phyloP scores from a whole-genome alignment of 2,797 vertebrate species.

The Dipus sagitta region DNA sequence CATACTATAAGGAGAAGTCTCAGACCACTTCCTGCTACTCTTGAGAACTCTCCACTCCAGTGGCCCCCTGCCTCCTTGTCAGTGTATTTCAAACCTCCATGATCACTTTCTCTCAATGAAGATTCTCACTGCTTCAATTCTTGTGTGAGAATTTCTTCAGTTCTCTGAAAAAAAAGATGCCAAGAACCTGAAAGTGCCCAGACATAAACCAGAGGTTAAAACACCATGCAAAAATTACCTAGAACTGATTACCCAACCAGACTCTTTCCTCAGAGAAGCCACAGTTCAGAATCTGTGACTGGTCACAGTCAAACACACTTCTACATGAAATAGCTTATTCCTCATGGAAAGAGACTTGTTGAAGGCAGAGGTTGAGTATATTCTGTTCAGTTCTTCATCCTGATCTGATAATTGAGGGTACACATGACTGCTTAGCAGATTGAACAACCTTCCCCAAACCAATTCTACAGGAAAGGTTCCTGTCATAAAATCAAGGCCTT shows the following conservation, averaged over 20 bases:
- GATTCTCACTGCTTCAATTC: too few relatives aligned
- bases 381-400: neutral
- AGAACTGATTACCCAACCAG: neutral
- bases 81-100: too few relatives aligned
- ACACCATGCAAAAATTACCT: neutral
- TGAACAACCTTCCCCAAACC: neutral
- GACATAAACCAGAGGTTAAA: too few relatives aligned
- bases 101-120: too few relatives aligned
- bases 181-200: too few relatives aligned
- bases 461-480: neutral
- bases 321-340: neutral
- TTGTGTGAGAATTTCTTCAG: too few relatives aligned
- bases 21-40: too few relatives aligned
- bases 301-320: neutral
- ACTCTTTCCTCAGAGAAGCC: neutral
- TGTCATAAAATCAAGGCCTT: neutral
- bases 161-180: too few relatives aligned
- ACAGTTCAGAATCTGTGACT: neutral
- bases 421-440: neutral
- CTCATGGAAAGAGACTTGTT: neutral
- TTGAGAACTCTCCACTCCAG: too few relatives aligned
- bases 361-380: neutral
- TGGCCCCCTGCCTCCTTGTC: too few relatives aligned
- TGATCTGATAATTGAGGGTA: neutral
- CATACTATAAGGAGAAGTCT: too few relatives aligned